A percentile compares a stretch with the other conserved stretches of the same genome.
Conservation (phyloP, 2,888 invertebrate species). For the Macaria notata region DNA sequence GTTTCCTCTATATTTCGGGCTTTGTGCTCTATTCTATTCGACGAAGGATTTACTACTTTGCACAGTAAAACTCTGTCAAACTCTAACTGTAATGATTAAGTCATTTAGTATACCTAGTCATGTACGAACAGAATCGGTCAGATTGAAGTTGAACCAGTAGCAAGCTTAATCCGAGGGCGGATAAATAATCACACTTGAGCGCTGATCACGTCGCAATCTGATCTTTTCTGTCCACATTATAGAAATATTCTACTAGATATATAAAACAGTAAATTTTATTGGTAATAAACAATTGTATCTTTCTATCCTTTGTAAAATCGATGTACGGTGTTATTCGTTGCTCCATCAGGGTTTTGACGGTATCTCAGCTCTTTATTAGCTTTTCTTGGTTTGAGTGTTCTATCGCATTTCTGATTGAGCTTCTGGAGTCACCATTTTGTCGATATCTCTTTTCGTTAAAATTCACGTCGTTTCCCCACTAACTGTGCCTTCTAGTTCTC, state of each 20-base stretch:
- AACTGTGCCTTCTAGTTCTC: slow-evolving; percentile 79
- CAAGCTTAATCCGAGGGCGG: neutral
- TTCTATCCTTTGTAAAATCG: slow-evolving; percentile 48
- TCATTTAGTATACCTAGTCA: slow-evolving; percentile 53
- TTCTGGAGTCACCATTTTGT: neutral
- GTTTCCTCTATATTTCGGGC: slow-evolving; percentile 38
- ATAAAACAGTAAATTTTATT: slow-evolving; percentile 52
- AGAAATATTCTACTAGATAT: slow-evolving; percentile 17
- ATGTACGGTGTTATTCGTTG: slow-evolving; percentile 55
- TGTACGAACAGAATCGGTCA: slow-evolving; percentile 56
- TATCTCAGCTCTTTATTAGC: slow-evolving; percentile 18
- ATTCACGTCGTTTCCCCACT: slow-evolving; percentile 56
- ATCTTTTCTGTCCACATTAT: slow-evolving; percentile 54
- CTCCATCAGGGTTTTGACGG: slow-evolving; percentile 23
- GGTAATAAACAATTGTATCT: slow-evolving; percentile 41
- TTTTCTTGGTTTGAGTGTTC: slow-evolving; percentile 7
- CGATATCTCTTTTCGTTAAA: slow-evolving; percentile 8
- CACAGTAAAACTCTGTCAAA: slow-evolving; percentile 64
- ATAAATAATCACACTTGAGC: slow-evolving; percentile 1
- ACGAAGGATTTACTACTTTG: slow-evolving; percentile 49
- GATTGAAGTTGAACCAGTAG: slow-evolving; percentile 39
- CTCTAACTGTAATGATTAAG: slow-evolving; percentile 62
- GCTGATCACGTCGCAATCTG: slow-evolving; percentile 43
- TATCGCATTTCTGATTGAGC: slow-evolving; percentile 10
- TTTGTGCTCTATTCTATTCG: slow-evolving; percentile 42